Percentiles rank a stretch among this genome's conserved stretches.
Conservation (phyloP, 2,888 invertebrate genomes). For the Entomobrya multifasciata region DNA sequence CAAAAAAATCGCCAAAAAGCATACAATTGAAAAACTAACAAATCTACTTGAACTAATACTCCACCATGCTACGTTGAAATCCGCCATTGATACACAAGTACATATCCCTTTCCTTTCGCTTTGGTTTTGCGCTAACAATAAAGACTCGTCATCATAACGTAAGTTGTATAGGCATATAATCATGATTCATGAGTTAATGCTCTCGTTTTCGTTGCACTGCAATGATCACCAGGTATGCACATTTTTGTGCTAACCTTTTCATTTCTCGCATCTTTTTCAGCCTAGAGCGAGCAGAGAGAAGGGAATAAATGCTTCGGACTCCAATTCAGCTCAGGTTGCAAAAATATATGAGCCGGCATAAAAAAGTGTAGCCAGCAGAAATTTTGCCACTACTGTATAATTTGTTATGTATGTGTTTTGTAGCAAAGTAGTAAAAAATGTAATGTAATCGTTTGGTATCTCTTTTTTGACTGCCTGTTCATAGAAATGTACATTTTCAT, state of each 20-base stretch:
- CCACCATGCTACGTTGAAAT: too few species aligned
- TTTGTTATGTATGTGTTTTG: too few species aligned
- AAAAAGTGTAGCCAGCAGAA: not conserved
- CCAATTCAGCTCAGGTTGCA: not conserved
- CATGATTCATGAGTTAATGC: constrained; percentile 29
- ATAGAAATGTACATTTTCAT: too few species aligned
- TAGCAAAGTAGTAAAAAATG: too few species aligned
- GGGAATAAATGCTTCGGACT: too few species aligned
- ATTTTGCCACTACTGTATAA: too few species aligned
- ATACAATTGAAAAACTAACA: not conserved
- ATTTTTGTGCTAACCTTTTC: not conserved
- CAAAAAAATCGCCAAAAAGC: not conserved
- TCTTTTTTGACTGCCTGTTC: too few species aligned
- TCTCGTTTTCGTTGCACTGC: constrained; percentile 52
- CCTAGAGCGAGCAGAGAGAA: not conserved
- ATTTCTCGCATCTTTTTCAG: not conserved
- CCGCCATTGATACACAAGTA: too few species aligned
- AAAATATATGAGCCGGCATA: not conserved
- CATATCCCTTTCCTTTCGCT: not conserved
- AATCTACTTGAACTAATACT: constrained; percentile 11
- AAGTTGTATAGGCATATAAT: not conserved
- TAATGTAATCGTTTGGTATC: too few species aligned
- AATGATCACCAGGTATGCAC: constrained; percentile 51
- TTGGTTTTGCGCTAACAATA: not conserved
- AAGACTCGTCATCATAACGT: too few species aligned